These are phyloP conservation scores for Lanistes nyassanus DNA, from an alignment of 1,140 invertebrate genomes.

Conservation along the genomic window DNA sequence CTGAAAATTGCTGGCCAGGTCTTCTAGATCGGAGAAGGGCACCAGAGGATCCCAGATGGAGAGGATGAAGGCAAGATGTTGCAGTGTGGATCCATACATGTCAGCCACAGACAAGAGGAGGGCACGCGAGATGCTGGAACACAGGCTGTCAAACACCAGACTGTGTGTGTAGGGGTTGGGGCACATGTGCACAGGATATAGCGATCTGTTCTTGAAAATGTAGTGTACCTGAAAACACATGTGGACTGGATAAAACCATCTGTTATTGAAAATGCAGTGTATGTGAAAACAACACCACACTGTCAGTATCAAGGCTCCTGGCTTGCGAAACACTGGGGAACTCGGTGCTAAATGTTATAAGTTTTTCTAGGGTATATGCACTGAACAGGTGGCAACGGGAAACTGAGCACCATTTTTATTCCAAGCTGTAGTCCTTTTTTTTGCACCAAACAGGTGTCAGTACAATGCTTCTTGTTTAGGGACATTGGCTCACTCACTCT, in stretches of 20 bases:
- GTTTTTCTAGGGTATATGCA: no score
- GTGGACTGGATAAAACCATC: no score
- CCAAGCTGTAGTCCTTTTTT: neutral
- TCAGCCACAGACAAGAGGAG: conserved; percentile 13
- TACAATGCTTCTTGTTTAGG: no score
- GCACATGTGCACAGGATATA: conserved; percentile 23
- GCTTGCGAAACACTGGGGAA: no score
- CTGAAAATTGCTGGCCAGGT: conserved; percentile 19
- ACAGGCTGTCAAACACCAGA: conserved; percentile 22
- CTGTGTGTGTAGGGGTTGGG: conserved; percentile 14
- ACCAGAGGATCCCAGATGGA: conserved; percentile 15
- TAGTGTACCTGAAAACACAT: conserved; percentile 21
- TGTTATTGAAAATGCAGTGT: no score
- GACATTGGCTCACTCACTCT: no score
- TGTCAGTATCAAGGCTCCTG: no score
- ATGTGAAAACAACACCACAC: no score
- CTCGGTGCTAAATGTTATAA: no score
- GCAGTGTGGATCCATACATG: conserved; percentile 7
- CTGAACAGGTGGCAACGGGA: no score
- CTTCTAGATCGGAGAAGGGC: conserved; percentile 21
- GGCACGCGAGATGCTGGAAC: conserved; percentile 18
- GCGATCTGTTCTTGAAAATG: conserved; percentile 22
- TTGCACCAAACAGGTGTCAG: neutral
- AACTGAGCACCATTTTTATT: no score
- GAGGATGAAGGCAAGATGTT: conserved; percentile 14